Evolutionary conservation across 2,888 invertebrate species (phyloP).

Genomic region (Drosophila falleni): DNA sequence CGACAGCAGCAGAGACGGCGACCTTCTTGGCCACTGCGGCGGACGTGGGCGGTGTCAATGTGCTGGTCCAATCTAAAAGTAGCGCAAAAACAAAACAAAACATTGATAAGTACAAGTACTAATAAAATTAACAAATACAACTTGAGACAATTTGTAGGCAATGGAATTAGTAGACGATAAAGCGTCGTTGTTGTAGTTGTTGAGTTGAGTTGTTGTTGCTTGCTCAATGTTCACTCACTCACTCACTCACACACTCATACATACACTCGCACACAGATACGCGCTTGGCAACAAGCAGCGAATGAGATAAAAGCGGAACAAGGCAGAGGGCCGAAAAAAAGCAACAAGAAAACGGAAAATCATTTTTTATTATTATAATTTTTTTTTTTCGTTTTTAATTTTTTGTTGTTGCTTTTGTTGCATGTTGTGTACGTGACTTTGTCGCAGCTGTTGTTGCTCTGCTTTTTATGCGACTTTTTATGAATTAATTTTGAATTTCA

Average conservation of each 20-base stretch:
- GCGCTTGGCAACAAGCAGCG: constrained; percentile 74
- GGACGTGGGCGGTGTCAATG: constrained; percentile 69
- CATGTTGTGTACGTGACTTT: constrained; percentile 68
- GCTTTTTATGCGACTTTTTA: constrained; percentile 1
- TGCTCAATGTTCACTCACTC: constrained; percentile 46
- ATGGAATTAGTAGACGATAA: constrained; percentile 23
- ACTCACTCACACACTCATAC: constrained; percentile 9
- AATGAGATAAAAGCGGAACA: constrained; percentile 70
- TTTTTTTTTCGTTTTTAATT: constrained; percentile 1
- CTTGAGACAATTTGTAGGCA: constrained; percentile 22
- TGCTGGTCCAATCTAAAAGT: constrained; percentile 80
- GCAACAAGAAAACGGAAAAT: constrained; percentile 48
- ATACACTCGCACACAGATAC: not conserved
- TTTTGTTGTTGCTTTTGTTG: constrained; percentile 28
- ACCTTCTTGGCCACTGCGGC: constrained; percentile 59
- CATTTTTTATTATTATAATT: constrained; percentile 38
- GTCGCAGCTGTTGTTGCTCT: constrained; percentile 40
- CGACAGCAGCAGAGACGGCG: constrained; percentile 33
- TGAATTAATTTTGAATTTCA: constrained; percentile 20
- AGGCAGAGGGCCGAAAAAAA: constrained; percentile 37
- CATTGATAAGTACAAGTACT: constrained; percentile 55
- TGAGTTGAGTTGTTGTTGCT: constrained; percentile 1
- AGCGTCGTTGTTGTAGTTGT: constrained; percentile 23
- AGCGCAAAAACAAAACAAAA: constrained; percentile 37
- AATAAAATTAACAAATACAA: constrained; percentile 13